Conservation (phyloP, 2,113 vertebrate species). For the Jacana jacana region DNA sequence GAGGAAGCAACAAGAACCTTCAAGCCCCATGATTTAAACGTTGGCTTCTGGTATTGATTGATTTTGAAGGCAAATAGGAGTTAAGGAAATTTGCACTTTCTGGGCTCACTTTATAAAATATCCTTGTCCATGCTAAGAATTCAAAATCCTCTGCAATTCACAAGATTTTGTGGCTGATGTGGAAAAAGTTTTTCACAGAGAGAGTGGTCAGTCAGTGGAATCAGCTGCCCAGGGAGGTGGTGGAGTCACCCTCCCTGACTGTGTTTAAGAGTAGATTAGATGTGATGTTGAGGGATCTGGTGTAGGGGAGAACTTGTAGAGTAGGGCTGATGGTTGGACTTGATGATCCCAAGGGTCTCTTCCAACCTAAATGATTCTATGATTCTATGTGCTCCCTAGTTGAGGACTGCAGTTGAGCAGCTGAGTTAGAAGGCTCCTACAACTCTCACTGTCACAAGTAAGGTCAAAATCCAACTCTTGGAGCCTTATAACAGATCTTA, state of each 20-base stretch:
- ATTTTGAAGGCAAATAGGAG: neutral
- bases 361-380: no score
- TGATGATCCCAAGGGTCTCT: no score
- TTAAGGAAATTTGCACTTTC: neutral
- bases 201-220: no score
- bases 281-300: no score
- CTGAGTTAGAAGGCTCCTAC: neutral
- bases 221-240: no score
- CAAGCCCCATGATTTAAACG: neutral
- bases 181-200: no score
- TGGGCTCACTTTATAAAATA: neutral
- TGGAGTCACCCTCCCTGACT: no score
- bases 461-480: neutral
- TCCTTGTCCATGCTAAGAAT: neutral
- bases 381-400: neutral
- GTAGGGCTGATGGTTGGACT: no score
- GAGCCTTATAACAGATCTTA: neutral
- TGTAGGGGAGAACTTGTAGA: no score
- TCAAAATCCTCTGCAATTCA: neutral
- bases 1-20: neutral
- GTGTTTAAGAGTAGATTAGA: no score
- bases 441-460: neutral
- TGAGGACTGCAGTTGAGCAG: neutral
- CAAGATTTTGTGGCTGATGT: neutral
- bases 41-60: neutral